Evolutionary conservation across 2,888 invertebrate species (phyloP).

Genomic region (Lithophane semibrunnea): DNA sequence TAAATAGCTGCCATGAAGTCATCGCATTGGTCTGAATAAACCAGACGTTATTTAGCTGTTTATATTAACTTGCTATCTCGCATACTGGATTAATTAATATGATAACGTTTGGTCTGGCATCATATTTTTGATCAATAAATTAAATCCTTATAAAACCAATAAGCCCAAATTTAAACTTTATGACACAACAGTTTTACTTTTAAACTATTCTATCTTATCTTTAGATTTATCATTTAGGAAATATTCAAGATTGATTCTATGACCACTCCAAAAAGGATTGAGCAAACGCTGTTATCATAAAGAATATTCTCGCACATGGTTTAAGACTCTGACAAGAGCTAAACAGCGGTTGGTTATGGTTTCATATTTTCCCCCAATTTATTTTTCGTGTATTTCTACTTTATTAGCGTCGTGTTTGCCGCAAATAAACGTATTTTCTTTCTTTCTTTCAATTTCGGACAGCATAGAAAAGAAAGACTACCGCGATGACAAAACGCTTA

Average conservation of each 20-base stretch:
- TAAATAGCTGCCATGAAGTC: slow-evolving; percentile 27
- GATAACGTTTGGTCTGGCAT: slow-evolving; percentile 14
- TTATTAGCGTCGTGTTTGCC: no score
- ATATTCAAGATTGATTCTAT: slow-evolving; percentile 44
- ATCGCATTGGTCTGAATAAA: slow-evolving; percentile 24
- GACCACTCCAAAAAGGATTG: slow-evolving; percentile 32
- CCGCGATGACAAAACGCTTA: no score
- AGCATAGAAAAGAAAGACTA: no score
- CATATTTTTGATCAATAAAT: slow-evolving; percentile 17
- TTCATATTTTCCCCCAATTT: no score
- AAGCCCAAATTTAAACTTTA: slow-evolving; percentile 22
- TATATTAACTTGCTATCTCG: slow-evolving; percentile 27
- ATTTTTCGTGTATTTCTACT: no score
- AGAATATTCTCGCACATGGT: slow-evolving; percentile 31
- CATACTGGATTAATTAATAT: slow-evolving; percentile 41
- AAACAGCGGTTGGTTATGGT: no score
- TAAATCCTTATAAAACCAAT: slow-evolving; percentile 13
- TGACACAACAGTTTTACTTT: slow-evolving; percentile 4
- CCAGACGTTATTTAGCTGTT: slow-evolving; percentile 21
- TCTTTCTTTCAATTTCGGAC: no score
- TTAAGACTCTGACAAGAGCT: background rate
- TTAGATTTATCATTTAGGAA: slow-evolving; percentile 38
- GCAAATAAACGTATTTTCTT: no score
- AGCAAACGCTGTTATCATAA: slow-evolving; percentile 42
- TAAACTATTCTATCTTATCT: slow-evolving; percentile 48